Evolutionary conservation across 2,113 vertebrate genomes (phyloP).

Genomic region (Xyrauchen texanus): DNA sequence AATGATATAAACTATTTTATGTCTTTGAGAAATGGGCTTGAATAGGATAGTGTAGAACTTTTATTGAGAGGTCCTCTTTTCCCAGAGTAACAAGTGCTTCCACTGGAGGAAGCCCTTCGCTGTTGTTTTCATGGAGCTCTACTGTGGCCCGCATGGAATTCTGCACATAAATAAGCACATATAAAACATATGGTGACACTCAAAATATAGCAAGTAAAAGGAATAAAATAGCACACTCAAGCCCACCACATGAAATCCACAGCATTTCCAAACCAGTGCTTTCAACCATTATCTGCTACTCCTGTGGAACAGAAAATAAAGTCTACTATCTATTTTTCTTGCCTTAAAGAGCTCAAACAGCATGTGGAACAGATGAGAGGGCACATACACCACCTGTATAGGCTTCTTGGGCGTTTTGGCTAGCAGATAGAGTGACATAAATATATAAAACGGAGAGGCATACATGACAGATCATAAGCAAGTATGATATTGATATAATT

Average conservation of each 20-base stretch:
- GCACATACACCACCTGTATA: conserved; percentile 88
- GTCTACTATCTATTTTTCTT: conserved; percentile 42
- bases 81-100: conserved; percentile 86
- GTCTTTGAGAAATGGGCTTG: no score
- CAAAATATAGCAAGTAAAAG: no score
- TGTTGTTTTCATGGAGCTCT: conserved; percentile 77
- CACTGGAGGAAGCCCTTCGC: conserved; percentile 76
- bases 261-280: background rate
- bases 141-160: conserved; percentile 89
- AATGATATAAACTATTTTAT: background rate
- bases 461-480: no score
- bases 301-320: background rate
- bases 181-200: no score
- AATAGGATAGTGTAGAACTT: conserved; percentile 67
- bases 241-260: no score
- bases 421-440: conserved; percentile 57
- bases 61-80: conserved; percentile 88
- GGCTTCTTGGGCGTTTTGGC: conserved; percentile 84
- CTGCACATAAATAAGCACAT: conserved; percentile 58
- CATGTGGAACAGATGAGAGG: conserved; percentile 90
- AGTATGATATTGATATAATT: background rate
- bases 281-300: no score
- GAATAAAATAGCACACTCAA: background rate
- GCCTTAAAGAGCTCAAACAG: conserved; percentile 90
- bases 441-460: background rate